phyloP scores from a whole-genome alignment of 2,888 invertebrate genomes.

The Mactromeris polynyma region DNA sequence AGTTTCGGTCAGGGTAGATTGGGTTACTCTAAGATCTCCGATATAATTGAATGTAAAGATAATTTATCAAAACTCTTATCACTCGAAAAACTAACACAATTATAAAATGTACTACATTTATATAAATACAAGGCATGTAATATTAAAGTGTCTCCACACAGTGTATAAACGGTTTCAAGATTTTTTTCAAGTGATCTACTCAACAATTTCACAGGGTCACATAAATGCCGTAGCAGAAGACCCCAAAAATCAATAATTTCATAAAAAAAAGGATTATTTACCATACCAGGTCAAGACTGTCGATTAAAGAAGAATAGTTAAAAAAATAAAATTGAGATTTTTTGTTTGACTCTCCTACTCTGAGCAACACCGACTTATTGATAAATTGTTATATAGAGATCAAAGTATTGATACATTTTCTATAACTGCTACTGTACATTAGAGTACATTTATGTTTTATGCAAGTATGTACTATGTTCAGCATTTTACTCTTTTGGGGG shows the following conservation, averaged over 20 bases:
- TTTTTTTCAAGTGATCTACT: not conserved
- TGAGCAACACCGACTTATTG: too few relatives aligned
- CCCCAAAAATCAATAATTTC: not conserved
- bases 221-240: not conserved
- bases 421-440: too few relatives aligned
- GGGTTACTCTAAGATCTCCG: constrained; percentile 27
- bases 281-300: not conserved
- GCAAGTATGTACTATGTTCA: too few relatives aligned
- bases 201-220: constrained; percentile 4
- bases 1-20: constrained; percentile 22
- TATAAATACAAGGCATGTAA: not conserved
- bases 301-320: not conserved
- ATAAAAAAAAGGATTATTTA: not conserved
- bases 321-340: not conserved
- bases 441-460: too few relatives aligned
- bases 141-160: not conserved
- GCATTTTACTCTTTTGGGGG: too few relatives aligned
- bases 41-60: constrained; percentile 33
- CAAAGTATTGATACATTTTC: too few relatives aligned
- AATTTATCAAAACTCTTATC: constrained; percentile 32
- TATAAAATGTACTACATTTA: not conserved
- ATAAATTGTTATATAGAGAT: too few relatives aligned
- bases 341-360: too few relatives aligned
- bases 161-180: not conserved
- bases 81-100: not conserved